phyloP scores from a whole-genome alignment of 2,797 vertebrate genomes.

The Syngnathus rostellatus region DNA sequence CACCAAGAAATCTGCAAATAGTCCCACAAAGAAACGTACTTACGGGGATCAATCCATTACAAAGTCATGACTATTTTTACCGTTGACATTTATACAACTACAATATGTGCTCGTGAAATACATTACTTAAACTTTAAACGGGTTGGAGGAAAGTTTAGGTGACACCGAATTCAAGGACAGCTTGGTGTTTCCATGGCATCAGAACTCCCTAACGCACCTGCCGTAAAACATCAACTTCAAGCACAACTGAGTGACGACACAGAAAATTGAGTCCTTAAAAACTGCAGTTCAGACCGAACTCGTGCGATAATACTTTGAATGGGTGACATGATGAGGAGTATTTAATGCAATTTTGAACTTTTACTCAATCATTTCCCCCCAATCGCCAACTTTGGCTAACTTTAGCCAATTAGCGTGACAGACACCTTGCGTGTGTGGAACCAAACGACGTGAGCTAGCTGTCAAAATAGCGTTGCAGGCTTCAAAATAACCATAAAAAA shows the following conservation, averaged over 20 bases:
- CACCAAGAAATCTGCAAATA: too few relatives aligned
- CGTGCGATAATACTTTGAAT: background rate
- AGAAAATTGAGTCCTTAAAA: background rate
- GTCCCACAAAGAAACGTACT: too few relatives aligned
- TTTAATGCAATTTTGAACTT: background rate
- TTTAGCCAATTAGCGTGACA: constrained; percentile 2
- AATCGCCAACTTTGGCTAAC: constrained; percentile 2
- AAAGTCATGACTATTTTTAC: background rate
- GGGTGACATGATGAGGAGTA: background rate
- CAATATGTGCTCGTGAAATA: background rate
- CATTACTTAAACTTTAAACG: too few relatives aligned
- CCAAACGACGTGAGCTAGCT: background rate
- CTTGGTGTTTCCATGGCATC: background rate
- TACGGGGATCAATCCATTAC: background rate
- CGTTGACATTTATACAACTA: background rate
- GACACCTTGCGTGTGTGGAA: background rate
- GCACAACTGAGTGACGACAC: background rate
- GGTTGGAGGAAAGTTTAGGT: background rate
- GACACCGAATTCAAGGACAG: background rate
- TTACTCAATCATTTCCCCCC: background rate
- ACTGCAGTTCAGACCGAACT: background rate
- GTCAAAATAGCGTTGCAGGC: background rate
- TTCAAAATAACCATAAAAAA: background rate
- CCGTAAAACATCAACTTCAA: background rate
- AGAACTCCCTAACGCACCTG: background rate